A percentile compares a stretch with the other conserved stretches of the same genome.
Evolutionary conservation across 2,113 vertebrate species (phyloP).

Genomic region (Gavia stellata): DNA sequence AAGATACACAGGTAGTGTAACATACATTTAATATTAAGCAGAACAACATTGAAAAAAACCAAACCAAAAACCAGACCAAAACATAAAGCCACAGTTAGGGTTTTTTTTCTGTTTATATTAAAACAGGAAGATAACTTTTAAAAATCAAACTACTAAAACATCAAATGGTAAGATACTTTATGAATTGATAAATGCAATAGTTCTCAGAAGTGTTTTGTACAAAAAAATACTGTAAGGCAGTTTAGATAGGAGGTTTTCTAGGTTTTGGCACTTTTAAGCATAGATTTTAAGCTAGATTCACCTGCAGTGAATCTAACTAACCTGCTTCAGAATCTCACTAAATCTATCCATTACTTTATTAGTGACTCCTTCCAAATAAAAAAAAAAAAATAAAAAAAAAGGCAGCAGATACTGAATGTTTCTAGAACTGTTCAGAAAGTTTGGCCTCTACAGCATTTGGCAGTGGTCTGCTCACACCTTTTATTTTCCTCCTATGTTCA

Average conservation of each 20-base stretch:
- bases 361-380: not conserved
- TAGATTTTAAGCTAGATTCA: not conserved
- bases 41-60: not conserved
- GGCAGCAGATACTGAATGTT: not conserved
- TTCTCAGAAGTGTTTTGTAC: not conserved
- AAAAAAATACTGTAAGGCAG: not conserved
- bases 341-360: not conserved
- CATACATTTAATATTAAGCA: not conserved
- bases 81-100: not conserved
- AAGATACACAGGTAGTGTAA: constrained; percentile 3
- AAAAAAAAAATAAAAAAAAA: too few relatives aligned
- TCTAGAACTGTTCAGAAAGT: not conserved
- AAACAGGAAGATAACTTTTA: not conserved
- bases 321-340: not conserved
- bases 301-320: not conserved
- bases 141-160: not conserved
- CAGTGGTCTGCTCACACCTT: not conserved
- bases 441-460: not conserved
- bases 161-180: not conserved
- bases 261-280: not conserved
- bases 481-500: not conserved
- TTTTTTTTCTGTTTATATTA: not conserved
- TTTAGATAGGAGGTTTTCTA: not conserved
- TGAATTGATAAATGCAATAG: not conserved
- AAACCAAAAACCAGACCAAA: rapidly evolving